Evolutionary conservation across 1,140 invertebrate genomes (phyloP).

Genomic region (Parapsyche elsis): DNA sequence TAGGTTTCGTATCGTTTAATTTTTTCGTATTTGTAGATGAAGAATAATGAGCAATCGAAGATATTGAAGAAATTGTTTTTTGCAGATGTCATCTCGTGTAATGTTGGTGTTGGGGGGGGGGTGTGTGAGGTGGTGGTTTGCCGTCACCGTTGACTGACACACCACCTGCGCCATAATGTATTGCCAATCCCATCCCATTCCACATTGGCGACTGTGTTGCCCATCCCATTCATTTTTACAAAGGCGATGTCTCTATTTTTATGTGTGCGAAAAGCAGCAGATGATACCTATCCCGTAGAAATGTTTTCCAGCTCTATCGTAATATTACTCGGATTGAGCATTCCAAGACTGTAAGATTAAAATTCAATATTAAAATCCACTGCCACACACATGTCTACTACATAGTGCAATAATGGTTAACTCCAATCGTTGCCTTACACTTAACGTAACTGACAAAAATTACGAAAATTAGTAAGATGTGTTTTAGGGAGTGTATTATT

Average conservation of each 20-base stretch:
- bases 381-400: too few relatives aligned
- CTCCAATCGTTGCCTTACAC: too few relatives aligned
- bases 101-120: background rate
- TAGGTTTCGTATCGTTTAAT: background rate
- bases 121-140: background rate
- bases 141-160: slow-evolving; percentile 36
- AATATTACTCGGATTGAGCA: too few relatives aligned
- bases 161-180: slow-evolving; percentile 42
- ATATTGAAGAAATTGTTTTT: slow-evolving; percentile 24
- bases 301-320: too few relatives aligned
- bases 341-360: too few relatives aligned
- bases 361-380: too few relatives aligned
- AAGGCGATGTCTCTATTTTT: background rate
- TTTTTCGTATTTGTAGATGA: background rate
- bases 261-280: too few relatives aligned
- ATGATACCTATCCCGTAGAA: too few relatives aligned
- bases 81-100: background rate
- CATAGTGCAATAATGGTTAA: too few relatives aligned
- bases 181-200: slow-evolving; percentile 16
- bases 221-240: background rate
- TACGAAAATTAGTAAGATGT: too few relatives aligned
- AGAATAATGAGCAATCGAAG: background rate
- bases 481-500: too few relatives aligned
- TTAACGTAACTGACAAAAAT: too few relatives aligned
- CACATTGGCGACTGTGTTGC: background rate